These are phyloP conservation scores for Hofmannophila pseudospretella DNA, from an alignment of 2,888 invertebrate genomes.

Conservation along the genomic window DNA sequence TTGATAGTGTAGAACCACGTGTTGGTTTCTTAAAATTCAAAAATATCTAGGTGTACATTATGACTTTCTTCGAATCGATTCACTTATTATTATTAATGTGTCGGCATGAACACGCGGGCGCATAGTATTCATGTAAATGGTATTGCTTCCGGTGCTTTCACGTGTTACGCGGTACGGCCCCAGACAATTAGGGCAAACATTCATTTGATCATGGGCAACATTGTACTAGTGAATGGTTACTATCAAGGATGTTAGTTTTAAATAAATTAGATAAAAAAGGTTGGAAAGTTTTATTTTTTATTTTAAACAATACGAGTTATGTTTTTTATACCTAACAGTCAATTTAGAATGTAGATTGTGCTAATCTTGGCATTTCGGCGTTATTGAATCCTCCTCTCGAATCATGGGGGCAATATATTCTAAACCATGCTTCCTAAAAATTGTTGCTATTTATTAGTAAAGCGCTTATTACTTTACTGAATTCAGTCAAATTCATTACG, in stretches of 20 bases:
- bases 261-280: too few relatives aligned
- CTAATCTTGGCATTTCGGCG: too few relatives aligned
- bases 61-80: conserved; percentile 11
- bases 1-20: conserved; percentile 1
- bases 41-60: not conserved
- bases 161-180: conserved; percentile 15
- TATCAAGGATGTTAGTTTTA: not conserved
- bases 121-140: conserved; percentile 29
- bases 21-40: conserved; percentile 4
- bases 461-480: too few relatives aligned
- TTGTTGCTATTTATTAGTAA: too few relatives aligned
- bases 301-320: too few relatives aligned
- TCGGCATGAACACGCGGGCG: conserved; percentile 18
- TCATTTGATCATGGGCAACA: not conserved
- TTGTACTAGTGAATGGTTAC: not conserved
- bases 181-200: conserved; percentile 6
- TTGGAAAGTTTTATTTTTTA: too few relatives aligned
- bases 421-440: too few relatives aligned
- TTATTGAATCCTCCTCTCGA: too few relatives aligned
- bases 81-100: conserved; percentile 15
- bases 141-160: conserved; percentile 45
- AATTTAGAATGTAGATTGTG: too few relatives aligned
- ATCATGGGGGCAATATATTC: too few relatives aligned
- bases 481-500: too few relatives aligned
- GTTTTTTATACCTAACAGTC: too few relatives aligned